Evolutionary conservation across 2,797 vertebrate species (phyloP).

Genomic region (Rachycentron canadum): DNA sequence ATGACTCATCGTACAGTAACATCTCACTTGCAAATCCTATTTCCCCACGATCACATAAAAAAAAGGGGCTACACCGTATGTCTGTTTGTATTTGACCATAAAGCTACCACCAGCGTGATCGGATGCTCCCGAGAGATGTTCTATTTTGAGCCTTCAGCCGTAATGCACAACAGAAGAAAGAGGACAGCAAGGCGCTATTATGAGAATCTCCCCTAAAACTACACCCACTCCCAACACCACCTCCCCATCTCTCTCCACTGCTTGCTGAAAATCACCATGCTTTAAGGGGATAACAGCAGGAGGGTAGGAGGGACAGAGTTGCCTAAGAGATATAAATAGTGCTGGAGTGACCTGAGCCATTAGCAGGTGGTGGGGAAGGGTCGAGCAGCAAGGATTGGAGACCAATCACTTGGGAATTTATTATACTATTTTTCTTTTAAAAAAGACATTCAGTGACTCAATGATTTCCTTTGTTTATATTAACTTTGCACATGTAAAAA

Average conservation of each 20-base stretch:
- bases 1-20: conserved; percentile 38
- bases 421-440: background rate
- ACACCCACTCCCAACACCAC: background rate
- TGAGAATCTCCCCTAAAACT: conserved; percentile 64
- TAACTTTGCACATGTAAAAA: background rate
- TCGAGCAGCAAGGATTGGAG: background rate
- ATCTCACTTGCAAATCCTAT: conserved; percentile 31
- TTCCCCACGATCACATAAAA: conserved; percentile 25
- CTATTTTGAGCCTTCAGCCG: conserved; percentile 72
- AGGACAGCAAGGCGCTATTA: conserved; percentile 61
- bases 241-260: conserved; percentile 3
- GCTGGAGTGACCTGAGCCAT: conserved; percentile 45
- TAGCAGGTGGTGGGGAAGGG: conserved; percentile 18
- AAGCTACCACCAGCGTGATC: conserved; percentile 32
- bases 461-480: background rate
- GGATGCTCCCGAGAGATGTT: conserved; percentile 64
- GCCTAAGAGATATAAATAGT: conserved; percentile 59
- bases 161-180: conserved; percentile 67
- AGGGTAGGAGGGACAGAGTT: conserved; percentile 28
- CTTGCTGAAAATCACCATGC: conserved; percentile 37
- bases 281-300: conserved; percentile 53
- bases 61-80: conserved; percentile 21
- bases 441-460: background rate
- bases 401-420: background rate
- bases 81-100: conserved; percentile 19